Conservation (phyloP, 2,888 invertebrate species). For the Quadroppia sp. region DNA sequence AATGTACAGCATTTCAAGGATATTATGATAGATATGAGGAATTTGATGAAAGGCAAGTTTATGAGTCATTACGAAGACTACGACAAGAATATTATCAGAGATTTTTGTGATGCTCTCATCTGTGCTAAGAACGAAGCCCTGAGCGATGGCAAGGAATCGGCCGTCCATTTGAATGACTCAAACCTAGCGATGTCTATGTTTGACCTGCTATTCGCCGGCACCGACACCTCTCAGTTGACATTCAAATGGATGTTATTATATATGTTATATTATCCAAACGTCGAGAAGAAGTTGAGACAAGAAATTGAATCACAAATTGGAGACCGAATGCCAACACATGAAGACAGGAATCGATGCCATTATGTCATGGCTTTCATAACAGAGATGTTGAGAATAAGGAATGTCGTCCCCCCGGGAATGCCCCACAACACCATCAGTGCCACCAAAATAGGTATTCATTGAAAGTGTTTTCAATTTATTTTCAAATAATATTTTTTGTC, state of each 20-base stretch:
- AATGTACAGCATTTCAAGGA: neutral
- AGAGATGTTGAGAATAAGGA: neutral
- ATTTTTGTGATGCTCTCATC: constrained; percentile 19
- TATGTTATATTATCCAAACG: constrained; percentile 8
- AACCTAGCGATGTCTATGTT: neutral
- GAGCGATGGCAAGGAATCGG: neutral
- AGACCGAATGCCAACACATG: neutral
- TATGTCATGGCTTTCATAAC: constrained; percentile 29
- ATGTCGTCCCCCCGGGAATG: neutral
- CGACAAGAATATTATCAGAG: neutral
- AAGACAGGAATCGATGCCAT: neutral
- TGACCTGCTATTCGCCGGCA: constrained; percentile 37
- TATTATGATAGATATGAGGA: neutral
- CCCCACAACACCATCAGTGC: neutral
- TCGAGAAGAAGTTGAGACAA: neutral
- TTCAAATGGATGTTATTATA: constrained; percentile 21
- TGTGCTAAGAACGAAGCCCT: constrained; percentile 1
- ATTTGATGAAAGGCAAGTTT: neutral
- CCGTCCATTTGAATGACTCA: neutral
- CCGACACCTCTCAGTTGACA: constrained; percentile 21
- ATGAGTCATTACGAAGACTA: neutral
- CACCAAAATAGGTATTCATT: neutral
- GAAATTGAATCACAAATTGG: constrained; percentile 8
- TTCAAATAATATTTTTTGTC: neutral
- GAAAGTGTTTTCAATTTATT: neutral